phyloP scores from a whole-genome alignment of 2,113 vertebrate genomes.

The Centropus bengalensis region DNA sequence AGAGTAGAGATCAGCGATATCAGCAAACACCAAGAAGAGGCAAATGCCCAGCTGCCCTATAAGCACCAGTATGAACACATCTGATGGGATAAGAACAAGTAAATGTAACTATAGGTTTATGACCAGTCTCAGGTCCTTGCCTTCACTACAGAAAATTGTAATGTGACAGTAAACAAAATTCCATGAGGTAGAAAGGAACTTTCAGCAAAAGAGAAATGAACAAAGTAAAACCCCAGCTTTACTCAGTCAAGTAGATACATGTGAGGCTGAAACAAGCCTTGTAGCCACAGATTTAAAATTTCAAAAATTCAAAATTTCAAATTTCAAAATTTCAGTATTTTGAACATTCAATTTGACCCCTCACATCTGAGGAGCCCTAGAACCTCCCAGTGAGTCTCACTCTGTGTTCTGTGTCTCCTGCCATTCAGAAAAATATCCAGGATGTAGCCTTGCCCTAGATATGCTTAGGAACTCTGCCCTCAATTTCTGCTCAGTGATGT shows the following conservation, averaged over 20 bases:
- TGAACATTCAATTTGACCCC: neutral
- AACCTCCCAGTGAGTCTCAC: neutral
- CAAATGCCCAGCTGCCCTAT: conserved; percentile 71
- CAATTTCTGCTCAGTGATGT: neutral
- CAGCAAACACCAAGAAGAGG: conserved; percentile 81
- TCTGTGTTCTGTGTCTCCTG: neutral
- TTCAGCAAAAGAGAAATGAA: neutral
- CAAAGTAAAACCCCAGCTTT: neutral
- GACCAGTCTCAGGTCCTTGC: neutral
- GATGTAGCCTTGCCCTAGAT: neutral
- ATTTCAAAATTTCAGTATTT: neutral
- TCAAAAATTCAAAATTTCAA: neutral
- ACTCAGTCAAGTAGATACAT: neutral
- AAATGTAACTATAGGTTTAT: neutral
- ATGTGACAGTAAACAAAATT: neutral
- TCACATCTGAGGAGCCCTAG: neutral
- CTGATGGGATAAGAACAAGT: conserved; percentile 59
- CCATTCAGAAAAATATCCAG: neutral
- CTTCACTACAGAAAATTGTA: neutral
- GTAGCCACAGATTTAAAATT: neutral
- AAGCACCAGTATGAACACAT: conserved; percentile 76
- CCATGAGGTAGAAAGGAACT: neutral
- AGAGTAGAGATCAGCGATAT: conserved; percentile 74
- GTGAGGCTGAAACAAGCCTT: neutral
- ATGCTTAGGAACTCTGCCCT: neutral